These are phyloP conservation scores for rabbit (Oryctolagus cuniculus) DNA, from an alignment of 2,113 vertebrate species.

Conservation along the genomic window DNA sequence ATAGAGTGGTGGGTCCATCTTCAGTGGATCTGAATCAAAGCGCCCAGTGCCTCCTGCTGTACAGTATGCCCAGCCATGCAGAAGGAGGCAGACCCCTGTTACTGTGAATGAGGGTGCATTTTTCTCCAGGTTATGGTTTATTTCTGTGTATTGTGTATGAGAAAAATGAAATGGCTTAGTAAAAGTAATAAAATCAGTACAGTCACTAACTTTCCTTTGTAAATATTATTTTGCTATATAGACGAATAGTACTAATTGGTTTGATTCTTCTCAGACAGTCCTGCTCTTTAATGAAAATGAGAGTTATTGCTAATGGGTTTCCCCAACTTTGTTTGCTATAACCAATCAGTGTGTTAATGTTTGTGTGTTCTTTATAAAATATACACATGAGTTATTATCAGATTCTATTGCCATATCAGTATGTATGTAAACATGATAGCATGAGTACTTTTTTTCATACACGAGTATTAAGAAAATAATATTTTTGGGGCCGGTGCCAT, in stretches of 20 bases:
- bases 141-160: conserved; percentile 72
- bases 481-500: conserved; percentile 77
- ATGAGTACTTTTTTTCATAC: conserved; percentile 80
- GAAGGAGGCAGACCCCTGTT: conserved; percentile 21
- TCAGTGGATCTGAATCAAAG: background rate
- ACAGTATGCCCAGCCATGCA: background rate
- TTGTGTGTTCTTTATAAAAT: conserved; percentile 78
- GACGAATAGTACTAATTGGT: conserved; percentile 70
- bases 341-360: conserved; percentile 76
- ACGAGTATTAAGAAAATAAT: conserved; percentile 88
- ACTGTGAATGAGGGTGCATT: conserved; percentile 71
- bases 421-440: conserved; percentile 80
- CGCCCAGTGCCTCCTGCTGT: conserved; percentile 17
- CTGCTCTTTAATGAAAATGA: conserved; percentile 77
- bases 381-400: conserved; percentile 69
- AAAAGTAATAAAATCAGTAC: conserved; percentile 80
- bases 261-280: conserved; percentile 77
- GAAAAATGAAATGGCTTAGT: conserved; percentile 59
- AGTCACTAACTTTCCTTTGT: conserved; percentile 81
- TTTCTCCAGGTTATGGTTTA: conserved; percentile 68
- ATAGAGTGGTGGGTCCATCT: background rate
- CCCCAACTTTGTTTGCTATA: conserved; percentile 76
- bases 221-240: conserved; percentile 60
- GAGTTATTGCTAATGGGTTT: conserved; percentile 74
- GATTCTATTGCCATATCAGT: conserved; percentile 67